Evolutionary conservation across 2,888 invertebrate genomes (phyloP).

Genomic region (Emesis castigata): DNA sequence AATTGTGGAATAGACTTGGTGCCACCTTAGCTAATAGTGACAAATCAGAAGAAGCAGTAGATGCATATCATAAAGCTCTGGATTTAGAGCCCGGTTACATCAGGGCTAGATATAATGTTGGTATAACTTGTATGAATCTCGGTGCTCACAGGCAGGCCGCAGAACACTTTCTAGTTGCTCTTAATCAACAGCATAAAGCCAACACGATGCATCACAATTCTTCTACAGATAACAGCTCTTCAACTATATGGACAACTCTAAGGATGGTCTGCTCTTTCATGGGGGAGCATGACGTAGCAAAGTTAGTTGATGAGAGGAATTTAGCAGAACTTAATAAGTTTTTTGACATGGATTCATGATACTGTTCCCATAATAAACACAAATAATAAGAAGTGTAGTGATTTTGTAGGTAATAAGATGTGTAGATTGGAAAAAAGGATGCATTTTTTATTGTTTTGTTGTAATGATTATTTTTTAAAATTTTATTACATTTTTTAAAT

Average conservation of each 20-base stretch:
- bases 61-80: conserved; percentile 97
- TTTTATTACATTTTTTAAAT: conserved; percentile 5
- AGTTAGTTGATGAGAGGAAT: conserved; percentile 89
- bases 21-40: conserved; percentile 99
- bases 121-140: conserved; percentile 98
- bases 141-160: conserved; percentile 98
- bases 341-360: conserved; percentile 77
- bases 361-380: background rate
- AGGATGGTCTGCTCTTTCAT: conserved; percentile 96
- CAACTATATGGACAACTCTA: conserved; percentile 98
- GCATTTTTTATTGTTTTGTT: background rate
- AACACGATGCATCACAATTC: conserved; percentile 78
- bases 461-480: background rate
- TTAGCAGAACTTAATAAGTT: conserved; percentile 89
- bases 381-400: background rate
- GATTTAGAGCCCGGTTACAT: conserved; percentile 98
- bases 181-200: conserved; percentile 95
- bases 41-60: conserved; percentile 97
- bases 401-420: background rate
- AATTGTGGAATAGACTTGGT: conserved; percentile 98
- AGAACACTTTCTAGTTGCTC: conserved; percentile 97
- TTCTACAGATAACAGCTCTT: conserved; percentile 91
- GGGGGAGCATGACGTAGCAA: conserved; percentile 91
- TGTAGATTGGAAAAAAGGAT: background rate
- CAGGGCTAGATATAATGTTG: conserved; percentile 98